phyloP scores from a whole-genome alignment of 1,140 invertebrate genomes.

The Palaemon carinicauda region DNA sequence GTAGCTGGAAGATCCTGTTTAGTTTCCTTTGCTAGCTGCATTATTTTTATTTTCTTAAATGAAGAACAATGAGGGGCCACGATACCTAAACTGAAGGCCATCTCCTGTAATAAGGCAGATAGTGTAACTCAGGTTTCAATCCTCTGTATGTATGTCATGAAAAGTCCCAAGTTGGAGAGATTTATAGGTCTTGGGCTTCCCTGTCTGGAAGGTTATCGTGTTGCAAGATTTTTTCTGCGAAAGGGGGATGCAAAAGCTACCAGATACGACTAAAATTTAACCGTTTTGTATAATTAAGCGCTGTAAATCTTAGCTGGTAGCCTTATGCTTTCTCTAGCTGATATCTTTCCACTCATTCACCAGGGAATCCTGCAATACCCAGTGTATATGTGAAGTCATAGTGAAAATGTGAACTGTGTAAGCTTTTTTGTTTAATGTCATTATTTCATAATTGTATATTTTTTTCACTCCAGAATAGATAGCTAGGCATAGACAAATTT shows the following conservation, averaged over 20 bases:
- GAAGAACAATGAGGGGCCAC: constrained; percentile 3
- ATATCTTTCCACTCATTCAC: not conserved
- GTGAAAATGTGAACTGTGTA: constrained; percentile 6
- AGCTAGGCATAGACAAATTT: not conserved
- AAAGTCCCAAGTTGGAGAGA: constrained; percentile 30
- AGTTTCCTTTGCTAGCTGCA: not conserved
- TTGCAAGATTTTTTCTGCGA: not conserved
- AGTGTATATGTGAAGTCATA: not conserved
- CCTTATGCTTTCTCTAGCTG: not conserved
- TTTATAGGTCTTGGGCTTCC: constrained; percentile 22
- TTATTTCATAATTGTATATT: not conserved
- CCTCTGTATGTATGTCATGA: constrained; percentile 19
- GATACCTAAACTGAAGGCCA: constrained; percentile 17
- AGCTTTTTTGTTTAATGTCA: not conserved
- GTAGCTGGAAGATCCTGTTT: not conserved
- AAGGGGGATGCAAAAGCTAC: not conserved
- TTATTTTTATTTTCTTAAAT: constrained; percentile 11
- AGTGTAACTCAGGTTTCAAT: constrained; percentile 35
- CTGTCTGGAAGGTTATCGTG: not conserved
- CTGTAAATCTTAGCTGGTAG: too few species aligned
- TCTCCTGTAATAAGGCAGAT: constrained; percentile 21
- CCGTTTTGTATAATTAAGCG: too few species aligned
- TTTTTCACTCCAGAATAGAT: constrained; percentile 14
- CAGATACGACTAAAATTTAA: too few species aligned
- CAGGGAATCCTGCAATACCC: not conserved